These are phyloP conservation scores for Melinaea menophilus DNA, from an alignment of 2,888 invertebrate genomes.

Conservation along the genomic window DNA sequence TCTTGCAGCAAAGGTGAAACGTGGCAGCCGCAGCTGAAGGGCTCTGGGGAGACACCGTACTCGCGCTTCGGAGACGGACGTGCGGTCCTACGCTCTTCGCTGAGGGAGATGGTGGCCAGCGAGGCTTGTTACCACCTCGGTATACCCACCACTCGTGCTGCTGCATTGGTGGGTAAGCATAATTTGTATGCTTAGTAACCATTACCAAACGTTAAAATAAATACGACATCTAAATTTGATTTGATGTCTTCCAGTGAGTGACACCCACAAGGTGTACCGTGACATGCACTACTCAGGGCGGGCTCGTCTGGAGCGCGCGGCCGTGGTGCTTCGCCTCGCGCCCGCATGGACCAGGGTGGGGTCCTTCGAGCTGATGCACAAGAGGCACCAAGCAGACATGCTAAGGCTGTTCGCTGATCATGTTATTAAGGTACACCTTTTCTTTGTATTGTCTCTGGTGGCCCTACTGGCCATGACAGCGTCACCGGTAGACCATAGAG, in stretches of 20 bases:
- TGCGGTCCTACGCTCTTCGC: slow-evolving; percentile 81
- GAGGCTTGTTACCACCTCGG: slow-evolving; percentile 72
- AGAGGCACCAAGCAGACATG: slow-evolving; percentile 68
- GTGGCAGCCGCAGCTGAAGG: slow-evolving; percentile 83
- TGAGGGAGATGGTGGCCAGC: slow-evolving; percentile 82
- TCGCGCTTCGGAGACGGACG: slow-evolving; percentile 82
- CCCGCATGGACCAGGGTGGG: slow-evolving; percentile 80
- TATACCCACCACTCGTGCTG: slow-evolving; percentile 65
- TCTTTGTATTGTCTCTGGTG: background rate
- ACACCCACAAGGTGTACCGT: slow-evolving; percentile 77
- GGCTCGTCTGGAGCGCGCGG: slow-evolving; percentile 73
- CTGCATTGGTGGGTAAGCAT: slow-evolving; percentile 74
- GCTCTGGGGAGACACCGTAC: slow-evolving; percentile 81
- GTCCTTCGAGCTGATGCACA: slow-evolving; percentile 79
- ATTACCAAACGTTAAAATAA: background rate
- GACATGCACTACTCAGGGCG: slow-evolving; percentile 80
- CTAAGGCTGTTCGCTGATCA: slow-evolving; percentile 73
- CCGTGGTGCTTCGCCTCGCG: slow-evolving; percentile 77
- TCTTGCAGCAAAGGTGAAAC: slow-evolving; percentile 67
- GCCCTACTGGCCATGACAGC: too few species aligned
- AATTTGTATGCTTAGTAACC: background rate
- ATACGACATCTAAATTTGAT: background rate
- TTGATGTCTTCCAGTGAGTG: slow-evolving; percentile 51
- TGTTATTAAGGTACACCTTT: slow-evolving; percentile 50
- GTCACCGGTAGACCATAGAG: too few species aligned